Base-by-base conservation (phyloP, 2,888 invertebrate genomes). In the Bellardia bayeri region DNA sequence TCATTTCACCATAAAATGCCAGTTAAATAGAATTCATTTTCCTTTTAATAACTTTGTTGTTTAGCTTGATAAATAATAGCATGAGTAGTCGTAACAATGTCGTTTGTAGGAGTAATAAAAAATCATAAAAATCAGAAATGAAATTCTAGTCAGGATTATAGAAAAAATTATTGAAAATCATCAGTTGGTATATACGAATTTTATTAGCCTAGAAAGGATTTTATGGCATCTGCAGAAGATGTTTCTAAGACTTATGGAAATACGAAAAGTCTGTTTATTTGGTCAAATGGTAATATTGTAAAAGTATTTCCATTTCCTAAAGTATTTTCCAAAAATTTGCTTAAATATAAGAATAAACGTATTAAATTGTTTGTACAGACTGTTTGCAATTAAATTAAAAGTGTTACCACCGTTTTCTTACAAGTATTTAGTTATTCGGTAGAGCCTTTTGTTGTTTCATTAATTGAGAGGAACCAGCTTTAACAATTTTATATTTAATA, bases 61-160 rank as follows among this genome's bases (percentile, higher is more conserved):
- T 51, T 51, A 37, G 37, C 37, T 4, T 51, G 51, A n/a, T 45
- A 45, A 45, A 5, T 23, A 2, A 8, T 33, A 33, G 14, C 14
- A 14, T 6, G 33, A 2, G 61, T 37, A 61, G 14, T 37, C 61
- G n/a, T 61, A 56, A 56, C 56, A 11, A 58, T 61, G 30, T 61
- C 33, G 30, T 33, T 33, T 14, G 3, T 30, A 8, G 9, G 8
- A 37, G 61, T 37, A 61, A 61, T 61, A 61, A 61, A 23, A 61
- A 37, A 37, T 37, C n/a, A n/a, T n/a, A n/a, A n/a, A 61, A 61
- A 33, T 33, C 33, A 61, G 14, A 56, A 33, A 37, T 61, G 13
- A 33, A 61, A 61, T 33, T 13, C 61, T 61, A 33, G 14, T 61
- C 13, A 33, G 61, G 61, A 61, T 61, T 61, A 61, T 61, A 61